Evolutionary conservation across 2,888 invertebrate species (phyloP), one percentile per base, ranked within the genome.

Genomic region (Listrodromus nycthemerus): DNA sequence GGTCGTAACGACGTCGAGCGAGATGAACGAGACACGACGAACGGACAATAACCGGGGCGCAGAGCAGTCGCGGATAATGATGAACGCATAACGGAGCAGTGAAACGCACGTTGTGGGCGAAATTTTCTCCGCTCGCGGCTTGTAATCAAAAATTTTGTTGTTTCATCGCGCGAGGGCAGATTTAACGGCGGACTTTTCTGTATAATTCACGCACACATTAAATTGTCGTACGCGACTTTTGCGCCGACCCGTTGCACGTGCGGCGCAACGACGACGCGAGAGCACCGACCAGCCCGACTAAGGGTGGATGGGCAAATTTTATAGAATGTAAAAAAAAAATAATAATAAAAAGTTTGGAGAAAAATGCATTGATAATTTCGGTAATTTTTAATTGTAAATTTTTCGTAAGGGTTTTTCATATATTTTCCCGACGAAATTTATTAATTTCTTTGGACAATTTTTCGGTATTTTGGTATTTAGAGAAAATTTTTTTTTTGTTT

Each of bases 101-200:
- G 55, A 55, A 55, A 55, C 13, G 13, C 10, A 24, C 21, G 55
- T 55, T 24, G 24, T 10, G 55, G 24, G 55, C 24, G 55, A 61
- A 66, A 50, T 67, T 80, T 84, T 78, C 76, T 80, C 80, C 84
- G 80, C 86, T 88, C 83, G 86, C 85, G 89, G 89, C 90, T 88
- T 88, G 91, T 89, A 91, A 90, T 91, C 88, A 91, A 91, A 86
- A 90, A 21, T 89, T 89, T 83, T 83, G 86, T 89, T 87, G 87
- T 88, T 88, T 10, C 55, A 69, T 50, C 76, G 82, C 83, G 77
- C 66, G 41, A 61, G 30, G 41, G 69, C 61, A 77, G 71, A 78
- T 86, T 86, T 86, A 86, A 86, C 80, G 83, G 82, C 78, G 48
- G 27, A 33, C 69, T 65, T 71, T 33, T 19, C 33, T 67, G 61